These are phyloP conservation scores for Pangasius mekongensis DNA, from an alignment of 2,797 vertebrate genomes.

Conservation along the genomic window DNA sequence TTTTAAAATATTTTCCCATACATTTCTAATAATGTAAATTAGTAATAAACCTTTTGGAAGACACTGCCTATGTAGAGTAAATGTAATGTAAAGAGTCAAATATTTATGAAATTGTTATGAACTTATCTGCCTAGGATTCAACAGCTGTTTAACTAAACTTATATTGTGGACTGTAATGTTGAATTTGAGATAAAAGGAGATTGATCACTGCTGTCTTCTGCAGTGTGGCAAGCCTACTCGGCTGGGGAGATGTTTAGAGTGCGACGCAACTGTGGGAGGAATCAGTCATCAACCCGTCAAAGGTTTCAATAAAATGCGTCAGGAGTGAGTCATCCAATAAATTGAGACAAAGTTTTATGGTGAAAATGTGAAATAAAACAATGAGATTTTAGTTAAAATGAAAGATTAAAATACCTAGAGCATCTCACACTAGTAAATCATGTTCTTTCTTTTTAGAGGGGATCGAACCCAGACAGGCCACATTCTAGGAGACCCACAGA, in stretches of 20 bases:
- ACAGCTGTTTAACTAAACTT: not conserved
- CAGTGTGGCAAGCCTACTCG: constrained; percentile 86
- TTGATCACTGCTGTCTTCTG: constrained; percentile 9
- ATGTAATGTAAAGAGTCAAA: not conserved
- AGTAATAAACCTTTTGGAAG: not conserved
- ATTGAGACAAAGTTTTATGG: not conserved
- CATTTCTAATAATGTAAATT: not conserved
- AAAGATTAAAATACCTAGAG: not conserved
- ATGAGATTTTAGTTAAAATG: not conserved
- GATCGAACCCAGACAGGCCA: constrained; percentile 90
- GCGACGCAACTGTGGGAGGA: constrained; percentile 76
- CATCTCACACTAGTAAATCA: not conserved
- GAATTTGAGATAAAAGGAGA: not conserved
- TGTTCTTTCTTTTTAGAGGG: constrained; percentile 56
- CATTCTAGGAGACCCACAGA: constrained; percentile 75
- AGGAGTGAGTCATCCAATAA: not conserved
- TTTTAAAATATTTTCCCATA: not conserved
- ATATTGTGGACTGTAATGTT: not conserved
- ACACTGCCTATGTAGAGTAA: not conserved
- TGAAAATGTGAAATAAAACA: not conserved
- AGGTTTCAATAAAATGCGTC: constrained; percentile 64
- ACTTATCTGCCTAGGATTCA: not conserved
- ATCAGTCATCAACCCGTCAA: not conserved
- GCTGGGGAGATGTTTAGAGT: constrained; percentile 77
- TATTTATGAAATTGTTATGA: not conserved